A percentile compares a stretch with the other conserved stretches of the same genome.
These are phyloP conservation scores for Garra rufa DNA, from an alignment of 2,113 vertebrate genomes.

Conservation along the genomic window DNA sequence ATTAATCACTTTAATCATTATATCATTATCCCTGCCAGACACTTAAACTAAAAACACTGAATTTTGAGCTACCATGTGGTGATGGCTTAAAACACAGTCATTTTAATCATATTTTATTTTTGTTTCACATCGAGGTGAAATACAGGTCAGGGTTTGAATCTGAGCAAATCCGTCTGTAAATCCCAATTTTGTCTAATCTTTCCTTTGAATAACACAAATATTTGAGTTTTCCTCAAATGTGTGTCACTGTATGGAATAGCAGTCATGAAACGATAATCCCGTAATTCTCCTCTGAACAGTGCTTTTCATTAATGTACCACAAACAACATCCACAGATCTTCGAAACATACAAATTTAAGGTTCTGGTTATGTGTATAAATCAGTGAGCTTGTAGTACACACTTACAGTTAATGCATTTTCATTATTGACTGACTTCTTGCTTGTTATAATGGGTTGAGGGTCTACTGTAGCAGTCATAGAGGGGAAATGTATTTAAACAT, in stretches of 20 bases:
- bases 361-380: background rate
- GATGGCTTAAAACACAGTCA: constrained; percentile 20
- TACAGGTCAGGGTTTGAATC: constrained; percentile 31
- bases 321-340: background rate
- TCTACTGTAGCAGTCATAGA: background rate
- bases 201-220: background rate
- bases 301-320: constrained; percentile 8
- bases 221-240: constrained; percentile 8
- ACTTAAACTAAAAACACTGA: background rate
- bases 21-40: background rate
- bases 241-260: constrained; percentile 11
- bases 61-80: background rate
- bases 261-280: constrained; percentile 7
- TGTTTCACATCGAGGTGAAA: constrained; percentile 5
- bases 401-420: background rate
- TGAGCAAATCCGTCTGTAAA: constrained; percentile 31
- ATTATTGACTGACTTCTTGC: background rate
- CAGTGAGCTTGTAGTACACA: background rate
- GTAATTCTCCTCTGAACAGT: background rate
- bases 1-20: constrained; percentile 5
- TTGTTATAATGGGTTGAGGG: background rate
- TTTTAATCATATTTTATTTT: constrained; percentile 18
- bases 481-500: background rate
- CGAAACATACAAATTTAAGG: background rate
- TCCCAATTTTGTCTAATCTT: constrained; percentile 30